These are phyloP conservation scores for Electrona antarctica DNA, from an alignment of 2,113 vertebrate species.

Conservation along the genomic window DNA sequence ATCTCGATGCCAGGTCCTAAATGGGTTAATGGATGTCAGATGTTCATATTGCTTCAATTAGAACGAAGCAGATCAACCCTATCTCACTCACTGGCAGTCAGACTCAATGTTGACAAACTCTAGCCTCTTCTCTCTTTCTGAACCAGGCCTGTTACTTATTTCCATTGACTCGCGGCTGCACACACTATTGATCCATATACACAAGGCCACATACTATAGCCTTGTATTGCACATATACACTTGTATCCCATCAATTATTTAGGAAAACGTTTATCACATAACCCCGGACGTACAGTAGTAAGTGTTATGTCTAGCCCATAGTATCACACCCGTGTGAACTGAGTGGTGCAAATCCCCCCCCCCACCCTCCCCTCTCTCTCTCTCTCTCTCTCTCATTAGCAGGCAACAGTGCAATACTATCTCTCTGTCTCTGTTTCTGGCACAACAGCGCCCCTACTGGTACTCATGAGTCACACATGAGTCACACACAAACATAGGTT, in stretches of 20 bases:
- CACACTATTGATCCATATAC: neutral
- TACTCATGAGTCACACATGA: too few relatives aligned
- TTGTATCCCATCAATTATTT: neutral
- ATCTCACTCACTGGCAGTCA: too few relatives aligned
- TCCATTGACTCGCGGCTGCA: neutral
- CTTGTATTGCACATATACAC: neutral
- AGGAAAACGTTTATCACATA: neutral
- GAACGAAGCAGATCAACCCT: neutral
- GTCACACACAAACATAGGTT: too few relatives aligned
- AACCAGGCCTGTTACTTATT: neutral
- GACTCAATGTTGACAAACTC: too few relatives aligned
- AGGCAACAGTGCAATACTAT: too few relatives aligned
- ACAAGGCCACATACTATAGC: neutral
- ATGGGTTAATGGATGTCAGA: constrained; percentile 11
- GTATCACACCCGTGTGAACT: too few relatives aligned
- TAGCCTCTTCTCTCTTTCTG: neutral
- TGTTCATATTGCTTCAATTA: constrained; percentile 1
- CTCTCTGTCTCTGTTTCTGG: too few relatives aligned
- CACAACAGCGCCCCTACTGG: too few relatives aligned
- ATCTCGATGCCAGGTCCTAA: neutral
- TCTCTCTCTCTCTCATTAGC: too few relatives aligned
- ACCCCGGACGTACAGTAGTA: neutral
- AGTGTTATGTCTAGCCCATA: neutral
- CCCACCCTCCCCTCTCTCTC: too few relatives aligned
- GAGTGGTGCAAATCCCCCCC: too few relatives aligned